Evolutionary conservation across 2,888 invertebrate species (phyloP).

Genomic region (Lithophane ornitopus): DNA sequence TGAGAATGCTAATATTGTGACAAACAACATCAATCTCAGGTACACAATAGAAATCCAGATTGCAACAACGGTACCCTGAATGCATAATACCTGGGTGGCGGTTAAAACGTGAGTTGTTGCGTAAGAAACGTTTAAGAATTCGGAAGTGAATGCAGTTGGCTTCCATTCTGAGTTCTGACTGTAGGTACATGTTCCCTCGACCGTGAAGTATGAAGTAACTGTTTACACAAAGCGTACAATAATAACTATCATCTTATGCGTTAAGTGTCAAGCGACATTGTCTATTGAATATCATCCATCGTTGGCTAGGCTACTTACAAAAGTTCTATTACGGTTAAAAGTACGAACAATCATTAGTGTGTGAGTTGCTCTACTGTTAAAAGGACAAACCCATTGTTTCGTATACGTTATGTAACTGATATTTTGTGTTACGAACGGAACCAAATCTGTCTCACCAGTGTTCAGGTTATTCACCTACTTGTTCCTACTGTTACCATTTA

Average conservation of each 20-base stretch:
- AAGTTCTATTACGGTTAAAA: constrained; percentile 9
- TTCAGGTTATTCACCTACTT: constrained; percentile 40
- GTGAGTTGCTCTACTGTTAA: constrained; percentile 35
- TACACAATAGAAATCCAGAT: constrained; percentile 65
- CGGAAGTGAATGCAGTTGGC: constrained; percentile 83
- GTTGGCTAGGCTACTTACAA: background rate
- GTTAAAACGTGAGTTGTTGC: constrained; percentile 66
- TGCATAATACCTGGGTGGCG: constrained; percentile 61
- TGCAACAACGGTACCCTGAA: constrained; percentile 59
- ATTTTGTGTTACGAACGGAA: constrained; percentile 49
- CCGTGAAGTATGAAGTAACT: constrained; percentile 78
- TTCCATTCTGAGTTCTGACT: constrained; percentile 69
- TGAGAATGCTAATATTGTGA: constrained; percentile 57
- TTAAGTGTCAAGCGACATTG: constrained; percentile 33
- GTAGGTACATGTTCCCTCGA: constrained; percentile 73
- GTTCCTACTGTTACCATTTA: constrained; percentile 29
- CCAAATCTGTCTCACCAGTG: constrained; percentile 14
- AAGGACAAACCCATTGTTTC: constrained; percentile 38
- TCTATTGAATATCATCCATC: constrained; percentile 19
- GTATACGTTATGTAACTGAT: constrained; percentile 36
- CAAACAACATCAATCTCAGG: constrained; percentile 54
- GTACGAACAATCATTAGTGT: constrained; percentile 1
- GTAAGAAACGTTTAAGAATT: constrained; percentile 74
- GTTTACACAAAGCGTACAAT: constrained; percentile 70
- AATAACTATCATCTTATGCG: constrained; percentile 43